These are phyloP conservation scores for Pantelozetes paolii DNA, from an alignment of 2,888 invertebrate genomes.

Conservation along the genomic window DNA sequence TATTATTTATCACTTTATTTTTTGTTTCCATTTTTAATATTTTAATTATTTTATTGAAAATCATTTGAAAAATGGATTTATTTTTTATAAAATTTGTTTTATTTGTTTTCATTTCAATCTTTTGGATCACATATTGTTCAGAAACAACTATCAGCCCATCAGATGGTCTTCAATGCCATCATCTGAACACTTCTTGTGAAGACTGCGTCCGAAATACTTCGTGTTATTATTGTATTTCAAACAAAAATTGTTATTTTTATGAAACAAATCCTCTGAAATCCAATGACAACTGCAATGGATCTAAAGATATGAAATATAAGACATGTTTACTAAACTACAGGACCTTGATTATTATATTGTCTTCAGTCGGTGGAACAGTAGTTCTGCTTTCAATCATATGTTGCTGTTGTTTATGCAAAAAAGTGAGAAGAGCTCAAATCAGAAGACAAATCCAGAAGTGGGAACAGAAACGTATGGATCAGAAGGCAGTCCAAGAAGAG, in stretches of 20 bases:
- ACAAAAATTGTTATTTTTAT: constrained; percentile 6
- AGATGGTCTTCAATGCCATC: not conserved
- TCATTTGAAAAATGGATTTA: no score
- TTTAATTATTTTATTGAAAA: no score
- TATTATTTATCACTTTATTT: no score
- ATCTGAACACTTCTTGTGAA: constrained; percentile 15
- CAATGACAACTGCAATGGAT: not conserved
- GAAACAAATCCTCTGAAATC: not conserved
- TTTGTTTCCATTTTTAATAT: no score
- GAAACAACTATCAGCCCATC: not conserved
- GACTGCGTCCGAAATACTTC: constrained; percentile 6
- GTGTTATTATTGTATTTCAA: constrained; percentile 32
- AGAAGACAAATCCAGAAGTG: not conserved
- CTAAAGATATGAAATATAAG: constrained; percentile 22
- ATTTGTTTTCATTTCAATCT: no score
- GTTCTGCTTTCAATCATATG: constrained; percentile 18
- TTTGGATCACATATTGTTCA: not conserved
- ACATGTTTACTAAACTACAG: constrained; percentile 31
- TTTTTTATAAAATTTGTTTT: no score
- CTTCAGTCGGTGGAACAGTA: constrained; percentile 27
- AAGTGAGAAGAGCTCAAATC: constrained; percentile 28
- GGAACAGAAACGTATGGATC: constrained; percentile 5
- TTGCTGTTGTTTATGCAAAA: constrained; percentile 19
- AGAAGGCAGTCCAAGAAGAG: not conserved
- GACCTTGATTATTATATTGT: constrained; percentile 33